A percentile compares a stretch with the other conserved stretches of the same genome.
Evolutionary conservation across 2,797 vertebrate species (phyloP).

Genomic region (Lepilemur septentrionalis): DNA sequence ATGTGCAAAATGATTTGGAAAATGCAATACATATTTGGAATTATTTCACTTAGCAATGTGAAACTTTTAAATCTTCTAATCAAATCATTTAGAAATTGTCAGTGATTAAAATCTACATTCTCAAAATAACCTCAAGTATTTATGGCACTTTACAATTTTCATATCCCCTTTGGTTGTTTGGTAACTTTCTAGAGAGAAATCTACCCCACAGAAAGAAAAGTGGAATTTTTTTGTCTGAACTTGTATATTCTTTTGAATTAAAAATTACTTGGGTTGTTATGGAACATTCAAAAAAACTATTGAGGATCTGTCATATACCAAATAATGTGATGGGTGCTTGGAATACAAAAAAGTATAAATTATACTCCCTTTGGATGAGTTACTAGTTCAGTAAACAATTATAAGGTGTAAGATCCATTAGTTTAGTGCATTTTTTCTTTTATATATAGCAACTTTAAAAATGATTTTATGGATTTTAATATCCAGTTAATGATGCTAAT

Average conservation of each 20-base stretch:
- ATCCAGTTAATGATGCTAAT: background rate
- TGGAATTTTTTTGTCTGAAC: background rate
- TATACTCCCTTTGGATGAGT: background rate
- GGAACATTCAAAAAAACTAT: background rate
- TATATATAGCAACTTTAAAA: background rate
- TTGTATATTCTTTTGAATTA: background rate
- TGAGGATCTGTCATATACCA: background rate
- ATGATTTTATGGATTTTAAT: background rate
- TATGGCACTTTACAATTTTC: background rate
- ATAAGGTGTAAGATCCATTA: background rate
- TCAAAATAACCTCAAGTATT: background rate
- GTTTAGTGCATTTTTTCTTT: background rate
- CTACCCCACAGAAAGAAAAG: background rate
- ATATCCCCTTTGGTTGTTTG: background rate
- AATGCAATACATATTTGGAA: background rate
- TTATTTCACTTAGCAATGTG: constrained; percentile 15
- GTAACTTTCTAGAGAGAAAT: background rate
- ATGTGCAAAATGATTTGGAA: background rate
- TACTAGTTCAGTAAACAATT: background rate
- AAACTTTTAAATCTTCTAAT: background rate
- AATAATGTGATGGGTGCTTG: background rate
- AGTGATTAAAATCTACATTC: background rate
- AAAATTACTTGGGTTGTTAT: background rate
- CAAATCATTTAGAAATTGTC: constrained; percentile 19
- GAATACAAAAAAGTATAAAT: background rate